Conservation (phyloP, 2,113 vertebrate species). For the Brachyhypopomus gauderio region DNA sequence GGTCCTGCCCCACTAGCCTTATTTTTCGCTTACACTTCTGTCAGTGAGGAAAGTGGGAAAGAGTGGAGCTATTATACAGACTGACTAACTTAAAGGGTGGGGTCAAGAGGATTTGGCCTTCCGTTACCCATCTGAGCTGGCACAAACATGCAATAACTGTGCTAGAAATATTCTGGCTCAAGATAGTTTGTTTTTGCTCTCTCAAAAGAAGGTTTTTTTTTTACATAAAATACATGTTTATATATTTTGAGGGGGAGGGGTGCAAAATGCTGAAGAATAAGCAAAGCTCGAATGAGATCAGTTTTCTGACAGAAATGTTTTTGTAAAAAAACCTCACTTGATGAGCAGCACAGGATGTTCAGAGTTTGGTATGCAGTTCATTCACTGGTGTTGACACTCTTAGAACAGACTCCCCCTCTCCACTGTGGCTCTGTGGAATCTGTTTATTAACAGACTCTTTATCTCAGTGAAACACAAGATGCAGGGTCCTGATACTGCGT, state of each 20-base stretch:
- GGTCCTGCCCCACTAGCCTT: background rate
- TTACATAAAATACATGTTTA: too few species aligned
- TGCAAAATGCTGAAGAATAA: background rate
- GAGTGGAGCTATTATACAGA: background rate
- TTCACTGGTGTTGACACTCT: background rate
- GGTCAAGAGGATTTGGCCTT: background rate
- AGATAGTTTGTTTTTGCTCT: background rate
- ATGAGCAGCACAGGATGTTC: background rate
- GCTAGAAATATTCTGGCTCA: background rate
- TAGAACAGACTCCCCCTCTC: background rate
- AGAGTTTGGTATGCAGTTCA: background rate
- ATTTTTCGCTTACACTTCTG: background rate
- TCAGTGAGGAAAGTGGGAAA: too few species aligned
- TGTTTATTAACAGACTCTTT: constrained; percentile 39
- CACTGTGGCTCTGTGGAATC: constrained; percentile 3
- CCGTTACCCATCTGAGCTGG: background rate
- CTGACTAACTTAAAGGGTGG: background rate
- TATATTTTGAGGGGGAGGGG: too few species aligned
- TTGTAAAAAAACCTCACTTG: background rate
- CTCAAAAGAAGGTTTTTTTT: too few species aligned
- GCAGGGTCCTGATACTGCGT: background rate
- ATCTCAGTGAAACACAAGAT: constrained; percentile 5
- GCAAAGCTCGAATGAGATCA: background rate
- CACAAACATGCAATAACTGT: background rate
- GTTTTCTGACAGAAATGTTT: background rate